phyloP scores from a whole-genome alignment of 2,797 vertebrate species.

The Clamator glandarius region DNA sequence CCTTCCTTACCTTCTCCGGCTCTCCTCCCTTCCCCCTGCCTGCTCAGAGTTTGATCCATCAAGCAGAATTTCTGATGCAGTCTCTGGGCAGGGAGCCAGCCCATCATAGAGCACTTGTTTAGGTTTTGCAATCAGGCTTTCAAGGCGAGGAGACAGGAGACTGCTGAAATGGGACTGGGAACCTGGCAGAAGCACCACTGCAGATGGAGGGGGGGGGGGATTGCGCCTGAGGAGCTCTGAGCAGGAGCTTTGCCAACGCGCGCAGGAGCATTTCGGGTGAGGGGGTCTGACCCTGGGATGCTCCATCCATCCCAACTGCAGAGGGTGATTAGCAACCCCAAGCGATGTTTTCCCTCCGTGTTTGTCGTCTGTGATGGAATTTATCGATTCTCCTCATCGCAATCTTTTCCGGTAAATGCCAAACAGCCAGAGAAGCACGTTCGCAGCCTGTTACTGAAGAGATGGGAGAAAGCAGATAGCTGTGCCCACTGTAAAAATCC shows the following conservation, averaged over 20 bases:
- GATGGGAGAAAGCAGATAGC: constrained; percentile 10
- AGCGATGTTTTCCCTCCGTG: constrained; percentile 21
- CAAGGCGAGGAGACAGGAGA: neutral
- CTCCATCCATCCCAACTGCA: constrained; percentile 12
- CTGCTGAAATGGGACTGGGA: constrained; percentile 19
- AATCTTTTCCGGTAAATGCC: constrained; percentile 29
- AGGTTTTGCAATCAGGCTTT: constrained; percentile 39
- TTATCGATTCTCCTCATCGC: constrained; percentile 37
- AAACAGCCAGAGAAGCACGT: neutral
- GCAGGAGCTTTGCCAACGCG: neutral
- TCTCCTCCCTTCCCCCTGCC: neutral
- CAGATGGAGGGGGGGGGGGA: constrained; percentile 47
- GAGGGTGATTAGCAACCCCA: constrained; percentile 41
- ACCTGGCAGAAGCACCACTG: constrained; percentile 60
- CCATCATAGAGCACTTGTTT: constrained; percentile 6
- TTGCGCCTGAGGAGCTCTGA: neutral
- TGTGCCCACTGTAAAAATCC: constrained; percentile 33
- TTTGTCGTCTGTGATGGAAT: constrained; percentile 63
- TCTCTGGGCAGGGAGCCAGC: constrained; percentile 55
- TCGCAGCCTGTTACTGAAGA: constrained; percentile 35
- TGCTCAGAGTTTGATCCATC: neutral
- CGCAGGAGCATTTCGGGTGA: neutral
- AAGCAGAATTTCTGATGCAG: constrained; percentile 53
- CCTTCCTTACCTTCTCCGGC: neutral
- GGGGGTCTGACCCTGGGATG: neutral